These are phyloP conservation scores for Patella caerulea DNA, from an alignment of 2,888 invertebrate genomes.

Conservation along the genomic window DNA sequence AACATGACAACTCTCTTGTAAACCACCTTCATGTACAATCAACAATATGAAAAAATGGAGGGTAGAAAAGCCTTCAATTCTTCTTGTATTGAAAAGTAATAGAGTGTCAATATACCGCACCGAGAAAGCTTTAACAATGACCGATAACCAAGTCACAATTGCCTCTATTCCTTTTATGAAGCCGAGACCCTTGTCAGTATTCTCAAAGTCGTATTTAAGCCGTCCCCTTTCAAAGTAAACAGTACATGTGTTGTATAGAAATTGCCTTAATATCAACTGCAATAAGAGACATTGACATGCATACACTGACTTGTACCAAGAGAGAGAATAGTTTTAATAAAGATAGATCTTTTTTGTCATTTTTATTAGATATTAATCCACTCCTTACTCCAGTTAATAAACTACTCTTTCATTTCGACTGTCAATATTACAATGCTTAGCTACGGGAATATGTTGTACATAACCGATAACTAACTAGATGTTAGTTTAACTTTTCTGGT, in stretches of 20 bases:
- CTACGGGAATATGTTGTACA: too few relatives aligned
- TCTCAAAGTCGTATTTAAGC: slow-evolving; percentile 10
- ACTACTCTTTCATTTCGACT: neutral
- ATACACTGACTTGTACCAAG: too few relatives aligned
- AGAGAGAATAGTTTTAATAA: too few relatives aligned
- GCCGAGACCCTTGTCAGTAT: slow-evolving; percentile 3
- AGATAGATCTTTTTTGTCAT: too few relatives aligned
- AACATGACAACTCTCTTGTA: too few relatives aligned
- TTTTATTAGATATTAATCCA: slow-evolving; percentile 12
- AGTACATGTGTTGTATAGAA: slow-evolving; percentile 10
- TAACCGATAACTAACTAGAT: too few relatives aligned
- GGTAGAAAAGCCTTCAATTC: neutral
- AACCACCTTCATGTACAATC: too few relatives aligned
- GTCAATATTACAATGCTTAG: too few relatives aligned
- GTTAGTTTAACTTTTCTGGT: too few relatives aligned
- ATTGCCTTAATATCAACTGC: neutral
- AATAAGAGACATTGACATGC: neutral
- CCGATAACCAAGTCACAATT: neutral
- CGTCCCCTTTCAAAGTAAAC: slow-evolving; percentile 5
- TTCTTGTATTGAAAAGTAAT: neutral
- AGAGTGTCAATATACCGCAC: slow-evolving; percentile 9
- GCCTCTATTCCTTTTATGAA: slow-evolving; percentile 2
- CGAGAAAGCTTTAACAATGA: neutral
- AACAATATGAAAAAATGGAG: too few relatives aligned
- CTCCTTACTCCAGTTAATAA: neutral